A percentile compares a stretch with the other conserved stretches of the same genome.
These are phyloP conservation scores for Arenaria interpres DNA, from an alignment of 2,113 vertebrate species.

Conservation along the genomic window DNA sequence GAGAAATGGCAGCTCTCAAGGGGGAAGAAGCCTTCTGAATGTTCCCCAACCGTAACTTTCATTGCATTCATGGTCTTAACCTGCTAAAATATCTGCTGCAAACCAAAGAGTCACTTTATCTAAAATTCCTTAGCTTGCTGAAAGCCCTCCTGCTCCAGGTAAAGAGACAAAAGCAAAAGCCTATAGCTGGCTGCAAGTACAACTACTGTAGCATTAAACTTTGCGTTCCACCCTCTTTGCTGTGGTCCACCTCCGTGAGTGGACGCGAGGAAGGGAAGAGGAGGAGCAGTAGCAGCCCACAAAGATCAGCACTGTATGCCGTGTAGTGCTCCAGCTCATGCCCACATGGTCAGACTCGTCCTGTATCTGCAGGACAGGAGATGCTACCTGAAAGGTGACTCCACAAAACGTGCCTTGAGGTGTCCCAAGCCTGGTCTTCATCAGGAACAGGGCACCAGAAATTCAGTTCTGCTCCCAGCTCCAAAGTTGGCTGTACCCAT, in stretches of 20 bases:
- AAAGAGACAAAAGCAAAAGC: neutral
- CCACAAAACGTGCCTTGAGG: neutral
- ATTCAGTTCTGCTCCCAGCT: neutral
- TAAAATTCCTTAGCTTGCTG: neutral
- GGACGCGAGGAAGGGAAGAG: neutral
- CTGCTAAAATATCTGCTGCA: neutral
- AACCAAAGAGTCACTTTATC: neutral
- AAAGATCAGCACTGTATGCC: neutral
- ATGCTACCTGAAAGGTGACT: neutral
- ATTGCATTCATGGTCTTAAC: neutral
- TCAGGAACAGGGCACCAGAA: neutral
- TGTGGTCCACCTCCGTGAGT: neutral
- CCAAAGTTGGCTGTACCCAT: neutral
- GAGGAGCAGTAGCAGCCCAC: neutral
- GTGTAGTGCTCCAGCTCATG: neutral
- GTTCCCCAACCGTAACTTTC: neutral
- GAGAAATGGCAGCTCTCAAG: neutral
- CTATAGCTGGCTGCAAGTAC: neutral
- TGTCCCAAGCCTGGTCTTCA: neutral
- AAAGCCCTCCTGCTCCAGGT: neutral
- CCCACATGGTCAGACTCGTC: neutral
- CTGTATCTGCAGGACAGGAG: neutral
- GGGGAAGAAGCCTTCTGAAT: neutral
- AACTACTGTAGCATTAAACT: neutral
- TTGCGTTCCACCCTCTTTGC: neutral